Conservation (phyloP, 2,797 vertebrate species). For the Sebastes iracundus region DNA sequence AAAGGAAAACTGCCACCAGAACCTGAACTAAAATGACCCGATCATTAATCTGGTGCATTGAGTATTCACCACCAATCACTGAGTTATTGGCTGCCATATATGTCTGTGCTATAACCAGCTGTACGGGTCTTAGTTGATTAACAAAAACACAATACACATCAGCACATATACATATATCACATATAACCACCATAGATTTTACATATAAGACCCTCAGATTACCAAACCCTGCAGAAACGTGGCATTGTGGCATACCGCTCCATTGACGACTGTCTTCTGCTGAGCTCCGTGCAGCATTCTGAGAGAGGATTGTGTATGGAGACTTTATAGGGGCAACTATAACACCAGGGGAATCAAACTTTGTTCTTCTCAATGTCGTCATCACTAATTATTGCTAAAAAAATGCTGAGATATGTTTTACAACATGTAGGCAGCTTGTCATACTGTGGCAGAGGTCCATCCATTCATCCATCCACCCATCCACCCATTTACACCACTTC, state of each 20-base stretch:
- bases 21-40: constrained; percentile 45
- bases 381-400: not conserved
- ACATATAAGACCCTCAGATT: not conserved
- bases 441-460: too few relatives aligned
- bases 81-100: constrained; percentile 13
- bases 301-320: not conserved
- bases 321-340: not conserved
- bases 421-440: too few relatives aligned
- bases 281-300: not conserved
- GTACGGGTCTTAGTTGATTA: not conserved
- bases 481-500: too few relatives aligned
- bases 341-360: not conserved
- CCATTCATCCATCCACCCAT: too few relatives aligned
- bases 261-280: not conserved
- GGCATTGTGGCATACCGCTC: not conserved
- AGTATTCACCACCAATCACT: not conserved
- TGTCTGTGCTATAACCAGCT: not conserved
- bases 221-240: not conserved
- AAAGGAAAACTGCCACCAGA: constrained; percentile 59
- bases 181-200: not conserved
- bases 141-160: not conserved
- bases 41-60: accelerated
- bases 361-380: not conserved
- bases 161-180: not conserved
- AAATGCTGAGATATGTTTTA: too few relatives aligned